Base-by-base conservation (phyloP, 1,140 invertebrate species). In the Laodelphax striatellus region DNA sequence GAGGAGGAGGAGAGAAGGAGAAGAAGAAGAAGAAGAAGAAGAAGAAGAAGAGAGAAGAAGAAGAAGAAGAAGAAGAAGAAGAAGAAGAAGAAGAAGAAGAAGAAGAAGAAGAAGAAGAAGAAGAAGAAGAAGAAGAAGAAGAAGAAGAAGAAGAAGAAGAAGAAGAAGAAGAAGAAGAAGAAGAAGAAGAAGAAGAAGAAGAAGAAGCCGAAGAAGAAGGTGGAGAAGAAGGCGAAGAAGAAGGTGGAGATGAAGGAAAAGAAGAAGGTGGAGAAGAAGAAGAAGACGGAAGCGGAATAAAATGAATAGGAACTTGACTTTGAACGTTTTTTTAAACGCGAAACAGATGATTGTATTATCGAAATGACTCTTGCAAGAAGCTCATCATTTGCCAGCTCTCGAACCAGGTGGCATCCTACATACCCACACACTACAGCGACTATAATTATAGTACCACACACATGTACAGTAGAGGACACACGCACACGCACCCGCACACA, bases 11-110 rank as follows among this genome's bases (percentile, higher is more conserved):
- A n/a, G n/a, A n/a, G n/a, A n/a, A n/a, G n/a, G n/a, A n/a, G n/a
- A n/a, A n/a, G n/a, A 34, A 46, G 56, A 58, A 43, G 46, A 50
- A 59, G 43, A 59, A 31, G 52, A 50, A 59, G 57, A 59, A 50
- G 34, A 31, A 52, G n/a, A n/a, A n/a, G n/a, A n/a, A n/a, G n/a
- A n/a, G n/a, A n/a, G n/a, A 42, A 43, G 17, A 42, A 31, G 19
- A 42, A 52, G 41, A 43, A 42, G 41, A 42, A 43, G 17, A 52
- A 19, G 41, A 31, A 52, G 57, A 59, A 50, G 52, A 31, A 59
- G 19, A 28, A 50, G 52, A 22, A 43, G 41, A 22, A 42, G 21
- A 21, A 31, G 41, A 52, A 34, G 38, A 34, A 31, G 21, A 43
- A 24, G 34, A 31, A 43, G 21, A 52, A 19, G 31, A 5, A 31